Percentiles rank a stretch among this genome's conserved stretches.
Evolutionary conservation across 2,888 invertebrate species (phyloP).

Genomic region (Ellobium chinense): DNA sequence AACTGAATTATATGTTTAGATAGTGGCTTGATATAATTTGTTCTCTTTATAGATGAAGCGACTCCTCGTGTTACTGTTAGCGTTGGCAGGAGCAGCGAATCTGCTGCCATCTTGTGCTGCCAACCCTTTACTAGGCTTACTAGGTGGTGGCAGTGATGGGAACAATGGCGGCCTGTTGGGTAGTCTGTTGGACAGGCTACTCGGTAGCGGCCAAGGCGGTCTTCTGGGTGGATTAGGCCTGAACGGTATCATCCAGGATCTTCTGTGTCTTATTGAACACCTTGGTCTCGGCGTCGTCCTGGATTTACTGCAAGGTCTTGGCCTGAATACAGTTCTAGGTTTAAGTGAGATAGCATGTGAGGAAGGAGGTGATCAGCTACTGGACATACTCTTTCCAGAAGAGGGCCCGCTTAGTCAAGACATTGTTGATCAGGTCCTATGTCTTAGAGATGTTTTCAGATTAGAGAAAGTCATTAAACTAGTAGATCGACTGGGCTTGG

Average conservation of each 20-base stretch:
- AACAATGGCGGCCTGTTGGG: not conserved
- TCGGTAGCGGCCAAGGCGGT: not conserved
- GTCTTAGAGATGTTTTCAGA: not conserved
- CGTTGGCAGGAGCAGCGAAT: no score
- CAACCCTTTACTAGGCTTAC: no score
- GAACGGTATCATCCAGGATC: not conserved
- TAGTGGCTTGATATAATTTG: no score
- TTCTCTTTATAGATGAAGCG: no score
- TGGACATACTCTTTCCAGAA: not conserved
- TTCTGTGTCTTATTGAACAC: not conserved
- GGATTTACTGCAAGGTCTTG: not conserved
- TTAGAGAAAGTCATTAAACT: not conserved
- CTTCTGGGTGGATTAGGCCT: not conserved
- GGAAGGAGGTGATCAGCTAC: not conserved
- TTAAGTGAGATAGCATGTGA: not conserved
- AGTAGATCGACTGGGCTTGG: not conserved
- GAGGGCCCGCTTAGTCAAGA: not conserved
- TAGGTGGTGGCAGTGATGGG: not conserved
- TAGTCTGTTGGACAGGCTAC: not conserved
- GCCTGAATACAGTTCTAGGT: not conserved
- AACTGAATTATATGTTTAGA: no score
- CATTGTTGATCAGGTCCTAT: not conserved
- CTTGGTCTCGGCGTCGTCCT: not conserved
- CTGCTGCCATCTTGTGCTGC: no score
- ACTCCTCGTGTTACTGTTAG: no score